Percentiles rank a stretch among this genome's conserved stretches.
These are phyloP conservation scores for Fregata magnificens DNA, from an alignment of 2,113 vertebrate genomes.

Conservation along the genomic window DNA sequence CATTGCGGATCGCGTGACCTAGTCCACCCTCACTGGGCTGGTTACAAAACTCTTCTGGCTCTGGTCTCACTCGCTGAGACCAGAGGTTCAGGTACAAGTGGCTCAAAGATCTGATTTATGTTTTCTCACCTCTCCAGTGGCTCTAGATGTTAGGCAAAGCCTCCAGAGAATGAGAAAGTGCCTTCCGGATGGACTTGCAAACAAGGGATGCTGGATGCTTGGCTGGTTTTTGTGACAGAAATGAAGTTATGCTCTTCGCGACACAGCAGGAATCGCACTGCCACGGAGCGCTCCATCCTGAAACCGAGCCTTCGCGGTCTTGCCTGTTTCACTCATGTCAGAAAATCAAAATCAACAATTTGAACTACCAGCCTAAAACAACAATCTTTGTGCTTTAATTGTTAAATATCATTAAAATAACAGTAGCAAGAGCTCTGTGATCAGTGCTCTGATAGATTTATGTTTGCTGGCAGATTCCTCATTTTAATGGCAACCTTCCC, in stretches of 20 bases:
- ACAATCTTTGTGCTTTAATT: not conserved
- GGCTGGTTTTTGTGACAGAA: not conserved
- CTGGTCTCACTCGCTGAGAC: not conserved
- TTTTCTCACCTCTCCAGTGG: not conserved
- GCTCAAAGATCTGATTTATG: not conserved
- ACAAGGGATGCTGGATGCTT: not conserved
- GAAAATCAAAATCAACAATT: not conserved
- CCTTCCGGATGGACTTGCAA: not conserved
- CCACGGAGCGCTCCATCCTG: not conserved
- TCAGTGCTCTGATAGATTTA: not conserved
- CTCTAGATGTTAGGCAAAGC: not conserved
- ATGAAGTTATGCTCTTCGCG: not conserved
- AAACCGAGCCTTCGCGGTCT: not conserved
- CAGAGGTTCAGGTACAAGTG: not conserved
- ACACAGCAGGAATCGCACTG: not conserved
- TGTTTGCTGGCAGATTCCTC: not conserved
- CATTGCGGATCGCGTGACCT: rapidly evolving
- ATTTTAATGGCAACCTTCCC: not conserved
- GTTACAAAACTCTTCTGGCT: not conserved
- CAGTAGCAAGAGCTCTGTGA: not conserved
- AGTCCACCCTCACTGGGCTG: not conserved
- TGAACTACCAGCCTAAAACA: not conserved
- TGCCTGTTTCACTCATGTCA: not conserved
- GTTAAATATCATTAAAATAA: not conserved
- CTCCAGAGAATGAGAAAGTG: not conserved